Evolutionary conservation across 53 echinoderm and acorn worm species (phyloP).

Genomic region (Hippasteria phrygiana): DNA sequence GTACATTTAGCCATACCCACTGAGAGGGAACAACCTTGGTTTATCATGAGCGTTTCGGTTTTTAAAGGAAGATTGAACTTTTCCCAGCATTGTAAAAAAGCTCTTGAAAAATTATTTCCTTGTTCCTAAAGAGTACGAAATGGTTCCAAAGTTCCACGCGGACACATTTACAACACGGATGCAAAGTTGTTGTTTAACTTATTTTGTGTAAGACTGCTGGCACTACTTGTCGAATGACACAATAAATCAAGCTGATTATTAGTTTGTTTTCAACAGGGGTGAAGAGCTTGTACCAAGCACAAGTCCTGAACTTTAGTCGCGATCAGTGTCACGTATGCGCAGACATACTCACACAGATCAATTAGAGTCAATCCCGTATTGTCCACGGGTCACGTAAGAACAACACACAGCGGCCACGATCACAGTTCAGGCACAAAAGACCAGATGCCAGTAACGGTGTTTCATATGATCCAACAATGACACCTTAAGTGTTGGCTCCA

Average conservation of each 20-base stretch:
- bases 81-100: not conserved
- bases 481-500: slow-evolving; percentile 37
- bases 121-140: not conserved
- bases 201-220: not conserved
- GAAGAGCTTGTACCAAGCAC: slow-evolving; percentile 8
- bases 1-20: too few relatives aligned
- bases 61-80: not conserved
- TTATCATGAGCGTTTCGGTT: not conserved
- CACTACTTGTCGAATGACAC: not conserved
- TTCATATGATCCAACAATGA: slow-evolving; percentile 22
- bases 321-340: slow-evolving; percentile 16
- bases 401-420: slow-evolving; percentile 5
- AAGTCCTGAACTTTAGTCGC: slow-evolving; percentile 30
- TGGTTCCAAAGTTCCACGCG: slow-evolving; percentile 56
- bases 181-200: slow-evolving; percentile 16
- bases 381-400: slow-evolving; percentile 39
- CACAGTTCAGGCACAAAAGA: slow-evolving; percentile 16
- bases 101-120: not conserved
- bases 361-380: slow-evolving; percentile 17
- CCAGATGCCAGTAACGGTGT: slow-evolving; percentile 24
- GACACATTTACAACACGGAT: slow-evolving; percentile 38
- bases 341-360: slow-evolving; percentile 25
- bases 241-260: slow-evolving; percentile 35
- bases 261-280: slow-evolving; percentile 31
- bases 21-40: not conserved